These are phyloP conservation scores for Drosophila kambysellisi DNA, from an alignment of 2,888 invertebrate genomes.

Conservation along the genomic window DNA sequence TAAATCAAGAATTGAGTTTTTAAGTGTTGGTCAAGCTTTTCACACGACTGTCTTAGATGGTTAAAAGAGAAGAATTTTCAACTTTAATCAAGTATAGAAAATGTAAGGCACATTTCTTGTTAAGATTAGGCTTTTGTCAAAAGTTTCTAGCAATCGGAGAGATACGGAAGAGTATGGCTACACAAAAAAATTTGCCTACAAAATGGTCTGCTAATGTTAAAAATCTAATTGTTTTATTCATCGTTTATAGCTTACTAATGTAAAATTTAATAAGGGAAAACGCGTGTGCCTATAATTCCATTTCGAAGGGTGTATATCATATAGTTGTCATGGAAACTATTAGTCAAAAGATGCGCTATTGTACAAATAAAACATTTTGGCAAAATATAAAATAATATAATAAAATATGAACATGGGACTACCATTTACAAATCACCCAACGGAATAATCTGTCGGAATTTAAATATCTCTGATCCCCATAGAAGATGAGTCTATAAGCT, in stretches of 20 bases:
- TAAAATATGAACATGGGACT: background rate
- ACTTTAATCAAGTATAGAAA: background rate
- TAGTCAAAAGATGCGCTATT: background rate
- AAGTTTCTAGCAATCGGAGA: background rate
- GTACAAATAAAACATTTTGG: background rate
- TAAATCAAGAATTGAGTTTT: background rate
- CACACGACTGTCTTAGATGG: background rate
- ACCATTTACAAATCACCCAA: too few relatives aligned
- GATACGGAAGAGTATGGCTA: too few relatives aligned
- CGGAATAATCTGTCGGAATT: background rate
- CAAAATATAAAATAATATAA: too few relatives aligned
- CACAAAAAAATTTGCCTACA: background rate
- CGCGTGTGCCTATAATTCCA: background rate
- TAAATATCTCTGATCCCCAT: background rate
- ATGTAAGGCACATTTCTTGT: background rate
- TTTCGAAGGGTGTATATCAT: background rate
- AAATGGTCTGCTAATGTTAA: background rate
- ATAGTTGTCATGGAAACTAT: background rate
- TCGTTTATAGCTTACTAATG: background rate
- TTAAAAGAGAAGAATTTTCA: background rate
- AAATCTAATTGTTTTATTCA: background rate
- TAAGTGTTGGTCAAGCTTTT: background rate
- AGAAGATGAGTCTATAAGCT: background rate
- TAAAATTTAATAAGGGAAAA: background rate
- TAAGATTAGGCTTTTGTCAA: background rate